phyloP scores from a whole-genome alignment of 2,797 vertebrate species.

The Falco rusticolus region DNA sequence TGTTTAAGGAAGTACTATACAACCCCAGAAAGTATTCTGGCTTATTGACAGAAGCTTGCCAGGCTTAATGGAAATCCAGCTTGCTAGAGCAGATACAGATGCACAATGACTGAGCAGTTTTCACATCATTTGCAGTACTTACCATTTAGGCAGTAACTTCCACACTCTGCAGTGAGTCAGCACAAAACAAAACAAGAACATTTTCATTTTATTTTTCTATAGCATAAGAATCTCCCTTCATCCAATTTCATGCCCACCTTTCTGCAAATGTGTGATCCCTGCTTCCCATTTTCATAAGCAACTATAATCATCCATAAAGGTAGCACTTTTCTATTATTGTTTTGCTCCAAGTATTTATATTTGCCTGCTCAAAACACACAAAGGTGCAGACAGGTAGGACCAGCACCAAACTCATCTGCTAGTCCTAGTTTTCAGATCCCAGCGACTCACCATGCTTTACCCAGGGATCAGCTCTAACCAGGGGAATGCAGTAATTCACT shows the following conservation, averaged over 20 bases:
- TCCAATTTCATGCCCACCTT: background rate
- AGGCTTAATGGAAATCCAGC: background rate
- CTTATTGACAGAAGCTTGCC: background rate
- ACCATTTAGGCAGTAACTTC: constrained; percentile 98
- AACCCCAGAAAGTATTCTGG: background rate
- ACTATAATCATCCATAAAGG: background rate
- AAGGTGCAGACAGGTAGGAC: background rate
- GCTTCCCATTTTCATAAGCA: background rate
- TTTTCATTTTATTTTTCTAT: constrained; percentile 47
- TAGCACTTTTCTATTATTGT: background rate
- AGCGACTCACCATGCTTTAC: background rate
- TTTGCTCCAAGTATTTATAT: background rate
- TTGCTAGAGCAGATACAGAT: background rate
- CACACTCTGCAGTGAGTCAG: constrained; percentile 89
- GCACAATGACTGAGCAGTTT: constrained; percentile 34
- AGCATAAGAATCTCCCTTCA: background rate
- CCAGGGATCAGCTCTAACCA: background rate
- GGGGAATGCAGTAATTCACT: background rate
- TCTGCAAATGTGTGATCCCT: background rate
- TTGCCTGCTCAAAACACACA: background rate
- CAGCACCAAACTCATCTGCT: background rate
- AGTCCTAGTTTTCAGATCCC: background rate
- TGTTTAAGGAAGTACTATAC: background rate
- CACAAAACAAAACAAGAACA: constrained; percentile 77
- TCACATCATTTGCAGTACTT: constrained; percentile 79